These are phyloP conservation scores for Venturia canescens DNA, from an alignment of 1,140 invertebrate species.

Conservation along the genomic window DNA sequence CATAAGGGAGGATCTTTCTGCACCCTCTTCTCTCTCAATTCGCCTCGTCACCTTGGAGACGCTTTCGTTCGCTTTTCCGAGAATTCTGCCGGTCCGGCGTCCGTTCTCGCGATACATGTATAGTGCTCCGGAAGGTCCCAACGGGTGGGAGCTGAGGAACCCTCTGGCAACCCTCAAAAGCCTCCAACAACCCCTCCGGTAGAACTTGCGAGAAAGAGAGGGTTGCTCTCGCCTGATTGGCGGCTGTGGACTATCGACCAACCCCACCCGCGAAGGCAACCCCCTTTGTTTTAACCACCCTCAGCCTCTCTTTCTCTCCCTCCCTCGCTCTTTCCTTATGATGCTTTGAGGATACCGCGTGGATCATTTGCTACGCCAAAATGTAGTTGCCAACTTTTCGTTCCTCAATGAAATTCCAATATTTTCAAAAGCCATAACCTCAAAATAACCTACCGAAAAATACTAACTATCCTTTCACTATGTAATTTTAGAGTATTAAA, in stretches of 20 bases:
- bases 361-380: neutral
- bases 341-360: neutral
- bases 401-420: neutral
- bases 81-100: slow-evolving; percentile 60
- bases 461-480: neutral
- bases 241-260: slow-evolving; percentile 75
- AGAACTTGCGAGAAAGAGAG: slow-evolving; percentile 49
- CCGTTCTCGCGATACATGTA: slow-evolving; percentile 48
- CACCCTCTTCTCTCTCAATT: slow-evolving; percentile 50
- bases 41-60: slow-evolving; percentile 69
- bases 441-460: neutral
- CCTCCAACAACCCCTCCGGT: slow-evolving; percentile 59
- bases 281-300: slow-evolving; percentile 75
- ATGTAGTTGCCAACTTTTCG: neutral
- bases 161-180: slow-evolving; percentile 25
- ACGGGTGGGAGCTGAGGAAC: slow-evolving; percentile 53
- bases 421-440: neutral
- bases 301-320: slow-evolving; percentile 27
- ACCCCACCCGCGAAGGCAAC: slow-evolving; percentile 71
- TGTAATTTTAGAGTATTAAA: neutral
- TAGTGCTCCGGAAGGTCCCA: slow-evolving; percentile 50
- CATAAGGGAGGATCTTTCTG: slow-evolving; percentile 31
- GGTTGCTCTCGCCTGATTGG: slow-evolving; percentile 72
- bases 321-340: slow-evolving; percentile 1
- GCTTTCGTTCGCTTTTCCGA: slow-evolving; percentile 41